Base-by-base conservation (phyloP, 2,113 vertebrate genomes). In the Trogon melanurus region DNA sequence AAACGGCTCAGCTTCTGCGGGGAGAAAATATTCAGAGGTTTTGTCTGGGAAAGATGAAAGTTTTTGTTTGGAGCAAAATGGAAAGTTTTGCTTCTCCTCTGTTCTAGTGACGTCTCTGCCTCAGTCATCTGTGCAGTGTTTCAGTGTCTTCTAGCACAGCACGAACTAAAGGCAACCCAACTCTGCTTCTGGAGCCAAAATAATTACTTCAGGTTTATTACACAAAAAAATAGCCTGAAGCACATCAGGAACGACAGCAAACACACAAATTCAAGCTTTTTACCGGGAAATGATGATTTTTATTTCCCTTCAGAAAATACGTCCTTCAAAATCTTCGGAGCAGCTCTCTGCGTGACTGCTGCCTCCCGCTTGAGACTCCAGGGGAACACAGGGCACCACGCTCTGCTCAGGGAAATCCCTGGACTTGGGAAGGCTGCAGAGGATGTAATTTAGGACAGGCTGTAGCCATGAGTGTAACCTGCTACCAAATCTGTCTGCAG, bases 1-100 rank as follows among this genome's bases (percentile, higher is more conserved):
- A 81, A 90, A 81, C 67, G 86, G 88, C 88, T 94, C 88, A 90
- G 88, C 72, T 92, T 75, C 44, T 70, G 72, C 75, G 83, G 86
- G 48, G 38, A 88, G 79, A 25, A 95, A 86, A 62, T 30, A 74
- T 81, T 80, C 75, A 6, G 67, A 58, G 50, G 70, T 65, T 85
- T 82, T 1, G 3, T 66, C 13, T 73, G 67, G 61, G 85, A 65
- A 22, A 76, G 88, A 62, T 53, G 62, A 85, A 85, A 91, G 58
- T 41, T 93, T 88, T 91, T 90, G 62, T 73, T 70, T 34, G 11
- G 36, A 85, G 76, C 26, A 67, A 81, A 87, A 85, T 73, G 91
- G 89, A 85, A 96, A 89, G 73, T 88, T 95, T 65, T 89, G 58
- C 15, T 54, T 76, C 84, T 84, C 15, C 51, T 83, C 75, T n/a